Base-by-base conservation (phyloP, 1,140 invertebrate genomes). In the Drosophila cardini region DNA sequence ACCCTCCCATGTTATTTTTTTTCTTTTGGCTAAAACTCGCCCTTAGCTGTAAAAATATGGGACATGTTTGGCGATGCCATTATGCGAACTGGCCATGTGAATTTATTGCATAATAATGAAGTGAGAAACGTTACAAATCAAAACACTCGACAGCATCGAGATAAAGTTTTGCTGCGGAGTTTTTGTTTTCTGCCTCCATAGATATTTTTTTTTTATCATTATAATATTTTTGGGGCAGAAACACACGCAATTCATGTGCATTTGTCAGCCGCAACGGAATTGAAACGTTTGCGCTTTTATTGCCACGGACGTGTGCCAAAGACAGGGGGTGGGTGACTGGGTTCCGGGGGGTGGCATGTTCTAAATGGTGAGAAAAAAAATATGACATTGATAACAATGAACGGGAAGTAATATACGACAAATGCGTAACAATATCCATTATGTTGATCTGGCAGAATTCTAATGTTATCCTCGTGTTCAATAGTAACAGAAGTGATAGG, bases 91-190 rank as follows among this genome's bases (percentile, higher is more conserved):
- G 13, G 53, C 64, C 53, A 55, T 58, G 42, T 48, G 69, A 72
- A 76, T 91, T 91, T 91, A 91, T 91, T 79, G 90, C 86, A 91
- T 91, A 91, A 91, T 91, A 91, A 91, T 91, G 86, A 91, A 91
- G 90, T 91, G 90, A 91, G 86, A 91, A 91, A 91, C 90, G 90
- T 91, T 90, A 91, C 90, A 91, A 91, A 91, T 91, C 90, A 91
- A 91, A 91, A 91, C 90, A 91, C 90, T 91, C 90, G 90, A 91
- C 90, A 74, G 76, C 83, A 83, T 73, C 69, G 48, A 89, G 80
- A 86, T 86, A 86, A 87, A 83, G 52, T 90, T 80, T 70, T 42
- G 45, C 26, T 58, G 56, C 45, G 15, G 21, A 16, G 46, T 68
- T 65, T 64, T 40, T 75, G 11, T 57, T 36, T 18, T 64, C 32